These are phyloP conservation scores for Gibbula magus DNA, from an alignment of 2,888 invertebrate species.

Conservation along the genomic window DNA sequence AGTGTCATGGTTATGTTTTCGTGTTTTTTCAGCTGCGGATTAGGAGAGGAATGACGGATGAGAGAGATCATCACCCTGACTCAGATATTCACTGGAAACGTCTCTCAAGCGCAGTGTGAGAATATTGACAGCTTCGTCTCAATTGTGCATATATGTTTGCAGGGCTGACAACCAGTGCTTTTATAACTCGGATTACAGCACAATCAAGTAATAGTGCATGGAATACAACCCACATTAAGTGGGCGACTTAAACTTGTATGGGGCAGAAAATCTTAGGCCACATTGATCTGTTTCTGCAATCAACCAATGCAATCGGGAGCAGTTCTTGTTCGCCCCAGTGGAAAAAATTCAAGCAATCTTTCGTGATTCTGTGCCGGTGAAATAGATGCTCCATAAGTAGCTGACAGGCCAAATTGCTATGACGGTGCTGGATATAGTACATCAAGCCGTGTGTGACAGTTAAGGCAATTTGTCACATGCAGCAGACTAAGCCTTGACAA, in stretches of 20 bases:
- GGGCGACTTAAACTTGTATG: constrained; percentile 2
- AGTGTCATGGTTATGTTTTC: no score
- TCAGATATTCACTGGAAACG: no score
- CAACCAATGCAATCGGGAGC: constrained; percentile 9
- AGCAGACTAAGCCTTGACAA: neutral
- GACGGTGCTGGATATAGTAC: neutral
- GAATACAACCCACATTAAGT: neutral
- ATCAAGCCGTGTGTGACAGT: neutral
- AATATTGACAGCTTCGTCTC: neutral
- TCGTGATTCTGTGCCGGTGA: neutral
- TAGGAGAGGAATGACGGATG: no score
- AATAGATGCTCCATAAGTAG: neutral
- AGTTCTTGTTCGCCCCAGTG: neutral
- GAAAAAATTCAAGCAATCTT: constrained; percentile 6
- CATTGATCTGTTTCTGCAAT: constrained; percentile 13
- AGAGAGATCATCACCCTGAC: no score
- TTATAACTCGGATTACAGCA: constrained; percentile 6
- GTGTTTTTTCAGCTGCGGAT: no score
- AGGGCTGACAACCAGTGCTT: neutral
- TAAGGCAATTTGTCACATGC: neutral
- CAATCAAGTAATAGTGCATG: constrained; percentile 20
- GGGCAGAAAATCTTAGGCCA: constrained; percentile 6
- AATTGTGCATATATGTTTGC: neutral
- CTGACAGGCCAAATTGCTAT: neutral
- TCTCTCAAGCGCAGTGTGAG: no score